Percentiles rank a stretch among this genome's conserved stretches.
phyloP scores from a whole-genome alignment of 2,113 vertebrate genomes.

The Dromaius novaehollandiae region DNA sequence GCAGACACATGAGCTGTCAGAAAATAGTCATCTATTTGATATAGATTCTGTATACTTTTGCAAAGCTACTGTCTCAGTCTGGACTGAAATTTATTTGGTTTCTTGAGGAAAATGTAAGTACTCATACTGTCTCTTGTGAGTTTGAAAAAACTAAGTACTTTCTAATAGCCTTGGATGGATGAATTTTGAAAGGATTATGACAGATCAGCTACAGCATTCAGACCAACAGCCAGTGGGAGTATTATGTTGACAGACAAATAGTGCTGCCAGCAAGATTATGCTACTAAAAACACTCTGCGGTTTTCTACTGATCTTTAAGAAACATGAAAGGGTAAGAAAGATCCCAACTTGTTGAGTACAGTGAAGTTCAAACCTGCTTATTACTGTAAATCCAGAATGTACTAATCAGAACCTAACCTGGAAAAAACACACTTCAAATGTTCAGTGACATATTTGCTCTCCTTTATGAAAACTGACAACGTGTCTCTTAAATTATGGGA shows the following conservation, averaged over 20 bases:
- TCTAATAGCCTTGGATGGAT: background rate
- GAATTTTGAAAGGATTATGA: constrained; percentile 3
- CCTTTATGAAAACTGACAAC: background rate
- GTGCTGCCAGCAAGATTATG: background rate
- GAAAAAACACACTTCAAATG: background rate
- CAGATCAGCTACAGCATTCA: constrained; percentile 19
- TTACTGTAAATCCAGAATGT: background rate
- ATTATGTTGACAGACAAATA: background rate
- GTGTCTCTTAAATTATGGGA: background rate
- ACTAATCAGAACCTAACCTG: background rate
- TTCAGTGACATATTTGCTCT: background rate
- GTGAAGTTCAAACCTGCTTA: background rate
- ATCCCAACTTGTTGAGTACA: background rate
- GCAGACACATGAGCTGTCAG: background rate
- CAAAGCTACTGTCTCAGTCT: background rate
- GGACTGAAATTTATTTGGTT: background rate
- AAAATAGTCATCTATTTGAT: background rate
- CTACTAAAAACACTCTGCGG: background rate
- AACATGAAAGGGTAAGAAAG: background rate
- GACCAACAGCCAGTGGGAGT: background rate
- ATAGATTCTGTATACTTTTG: background rate
- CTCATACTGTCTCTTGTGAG: background rate
- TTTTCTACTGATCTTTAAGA: background rate
- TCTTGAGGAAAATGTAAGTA: background rate
- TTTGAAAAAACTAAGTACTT: background rate